Conservation (phyloP, 2,888 invertebrate genomes). For the Mesorhabditis spiculigera region DNA sequence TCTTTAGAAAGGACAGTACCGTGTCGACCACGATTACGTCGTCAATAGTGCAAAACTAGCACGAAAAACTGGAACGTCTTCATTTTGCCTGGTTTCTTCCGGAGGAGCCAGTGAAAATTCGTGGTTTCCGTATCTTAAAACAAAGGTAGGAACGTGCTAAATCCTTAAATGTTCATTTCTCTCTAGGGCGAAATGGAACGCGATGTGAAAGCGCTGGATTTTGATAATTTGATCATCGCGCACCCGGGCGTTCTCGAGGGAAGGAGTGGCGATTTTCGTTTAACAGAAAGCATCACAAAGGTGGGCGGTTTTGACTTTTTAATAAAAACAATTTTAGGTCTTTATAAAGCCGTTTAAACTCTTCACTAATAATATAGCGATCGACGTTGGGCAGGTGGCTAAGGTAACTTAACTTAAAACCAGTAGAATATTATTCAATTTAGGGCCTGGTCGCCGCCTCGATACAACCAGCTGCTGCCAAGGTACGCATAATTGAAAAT, state of each 20-base stretch:
- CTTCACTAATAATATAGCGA: slow-evolving; percentile 20
- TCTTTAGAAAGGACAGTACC: slow-evolving; percentile 61
- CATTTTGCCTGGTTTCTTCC: slow-evolving; percentile 63
- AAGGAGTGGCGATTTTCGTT: slow-evolving; percentile 7
- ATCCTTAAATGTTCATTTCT: not conserved
- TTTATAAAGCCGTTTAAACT: slow-evolving; percentile 25
- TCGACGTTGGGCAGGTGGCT: slow-evolving; percentile 27
- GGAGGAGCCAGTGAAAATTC: slow-evolving; percentile 63
- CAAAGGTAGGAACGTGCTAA: slow-evolving; percentile 58
- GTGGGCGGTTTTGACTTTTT: no score
- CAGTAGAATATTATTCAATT: no score
- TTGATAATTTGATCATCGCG: slow-evolving; percentile 31
- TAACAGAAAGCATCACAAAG: no score
- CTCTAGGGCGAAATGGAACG: slow-evolving; percentile 29
- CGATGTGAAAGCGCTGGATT: slow-evolving; percentile 31
- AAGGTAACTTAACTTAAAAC: slow-evolving; percentile 11
- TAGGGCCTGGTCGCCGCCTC: no score
- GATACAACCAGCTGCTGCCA: no score
- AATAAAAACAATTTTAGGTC: slow-evolving; percentile 2
- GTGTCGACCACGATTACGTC: slow-evolving; percentile 65
- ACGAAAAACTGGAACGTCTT: slow-evolving; percentile 45
- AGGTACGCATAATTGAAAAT: no score
- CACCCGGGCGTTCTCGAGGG: slow-evolving; percentile 33
- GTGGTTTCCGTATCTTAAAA: slow-evolving; percentile 61
- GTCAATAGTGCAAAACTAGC: slow-evolving; percentile 62